phyloP scores from a whole-genome alignment of 2,797 vertebrate species.

The Emys orbicularis region DNA sequence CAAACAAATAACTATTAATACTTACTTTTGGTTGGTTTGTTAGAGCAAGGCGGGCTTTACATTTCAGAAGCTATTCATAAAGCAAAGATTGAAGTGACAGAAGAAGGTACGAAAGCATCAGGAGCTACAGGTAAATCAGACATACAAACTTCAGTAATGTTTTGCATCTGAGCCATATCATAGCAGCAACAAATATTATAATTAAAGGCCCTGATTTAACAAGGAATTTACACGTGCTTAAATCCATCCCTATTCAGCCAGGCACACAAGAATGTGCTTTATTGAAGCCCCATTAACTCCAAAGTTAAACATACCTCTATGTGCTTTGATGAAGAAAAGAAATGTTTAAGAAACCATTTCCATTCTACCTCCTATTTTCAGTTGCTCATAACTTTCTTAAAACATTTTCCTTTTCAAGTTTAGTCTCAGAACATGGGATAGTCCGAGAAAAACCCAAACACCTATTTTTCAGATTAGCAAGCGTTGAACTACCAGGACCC shows the following conservation, averaged over 20 bases:
- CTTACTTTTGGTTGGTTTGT: conserved; percentile 1
- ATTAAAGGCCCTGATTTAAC: background rate
- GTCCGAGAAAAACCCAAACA: background rate
- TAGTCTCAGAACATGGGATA: background rate
- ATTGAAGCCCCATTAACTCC: background rate
- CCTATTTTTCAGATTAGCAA: background rate
- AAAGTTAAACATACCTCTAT: background rate
- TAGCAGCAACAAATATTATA: background rate
- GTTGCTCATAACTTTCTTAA: background rate
- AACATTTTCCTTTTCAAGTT: background rate
- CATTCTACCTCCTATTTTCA: background rate
- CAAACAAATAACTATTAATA: conserved; percentile 1
- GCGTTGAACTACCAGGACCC: background rate
- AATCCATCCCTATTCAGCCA: background rate
- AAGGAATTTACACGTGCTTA: background rate
- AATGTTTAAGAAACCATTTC: background rate
- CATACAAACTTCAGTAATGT: background rate
- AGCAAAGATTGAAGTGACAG: conserved; percentile 89
- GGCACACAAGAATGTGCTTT: background rate
- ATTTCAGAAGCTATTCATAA: conserved; percentile 91
- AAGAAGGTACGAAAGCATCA: conserved; percentile 89
- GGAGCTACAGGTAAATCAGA: conserved; percentile 86
- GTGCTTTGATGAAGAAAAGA: background rate
- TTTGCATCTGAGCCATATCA: background rate
- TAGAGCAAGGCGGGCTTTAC: conserved; percentile 88